A percentile compares a stretch with the other conserved stretches of the same genome.
Evolutionary conservation across 2,888 invertebrate species (phyloP).

Genomic region (Nomada fucata): DNA sequence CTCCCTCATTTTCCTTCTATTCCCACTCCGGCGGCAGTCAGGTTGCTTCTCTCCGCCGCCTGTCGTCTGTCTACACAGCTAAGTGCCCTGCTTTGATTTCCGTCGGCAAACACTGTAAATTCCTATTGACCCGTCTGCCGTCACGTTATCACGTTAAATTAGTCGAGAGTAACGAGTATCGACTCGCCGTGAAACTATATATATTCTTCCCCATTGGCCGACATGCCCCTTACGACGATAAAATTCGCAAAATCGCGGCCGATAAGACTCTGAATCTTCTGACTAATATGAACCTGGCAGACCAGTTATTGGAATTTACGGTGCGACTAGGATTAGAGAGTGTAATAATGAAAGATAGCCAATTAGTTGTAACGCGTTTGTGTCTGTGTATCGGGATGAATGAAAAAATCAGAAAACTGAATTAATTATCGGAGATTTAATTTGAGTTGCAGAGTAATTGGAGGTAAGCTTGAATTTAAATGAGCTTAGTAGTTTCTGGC

Average conservation of each 20-base stretch:
- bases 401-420: too few species aligned
- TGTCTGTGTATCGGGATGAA: too few species aligned
- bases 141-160: slow-evolving; percentile 74
- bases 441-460: too few species aligned
- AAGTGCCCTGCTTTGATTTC: slow-evolving; percentile 81
- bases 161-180: slow-evolving; percentile 72
- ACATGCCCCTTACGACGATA: slow-evolving; percentile 11
- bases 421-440: too few species aligned
- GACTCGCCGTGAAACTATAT: slow-evolving; percentile 43
- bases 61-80: slow-evolving; percentile 78
- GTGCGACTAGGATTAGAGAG: too few species aligned
- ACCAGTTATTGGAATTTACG: too few species aligned
- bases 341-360: too few species aligned
- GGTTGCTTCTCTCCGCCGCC: slow-evolving; percentile 66
- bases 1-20: slow-evolving; percentile 46
- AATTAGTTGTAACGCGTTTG: too few species aligned
- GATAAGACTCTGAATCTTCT: not conserved
- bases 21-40: slow-evolving; percentile 47
- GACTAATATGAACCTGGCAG: not conserved
- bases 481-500: too few species aligned
- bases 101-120: slow-evolving; percentile 79
- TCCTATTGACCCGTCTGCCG: slow-evolving; percentile 76
- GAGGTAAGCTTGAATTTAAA: too few species aligned
- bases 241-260: slow-evolving; percentile 2
- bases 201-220: slow-evolving; percentile 34